Base-by-base conservation (phyloP, 2,888 invertebrate species). In the Hymenopus coronatus region DNA sequence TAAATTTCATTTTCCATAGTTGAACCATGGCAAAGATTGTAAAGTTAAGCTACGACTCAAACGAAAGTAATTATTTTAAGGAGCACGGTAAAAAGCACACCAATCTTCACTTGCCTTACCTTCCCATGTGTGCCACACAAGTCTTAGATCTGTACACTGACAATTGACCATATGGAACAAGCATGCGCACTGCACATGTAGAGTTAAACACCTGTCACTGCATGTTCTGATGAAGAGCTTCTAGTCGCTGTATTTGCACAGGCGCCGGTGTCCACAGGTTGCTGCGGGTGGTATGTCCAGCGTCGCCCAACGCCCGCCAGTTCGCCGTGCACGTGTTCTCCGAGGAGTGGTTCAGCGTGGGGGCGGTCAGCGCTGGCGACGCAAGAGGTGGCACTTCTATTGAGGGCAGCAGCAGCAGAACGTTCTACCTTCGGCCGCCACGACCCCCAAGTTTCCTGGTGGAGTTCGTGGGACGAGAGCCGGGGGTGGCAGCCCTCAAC, bases 281-380 rank as follows among this genome's bases (percentile, higher is more conserved):
- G 90, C 92, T 95, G 91, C 94, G 95, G 88, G 96, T 96, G 20
- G 95, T 97, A 81, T 97, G 97, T 92, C 97, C 97, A 0, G 95
- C 96, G 0, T 95, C 95, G 91, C 96, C 95, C 8, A 96, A 95
- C 28, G 95, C 95, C 9, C 93, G 95, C 54, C 96, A 95, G 82
- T 95, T 95, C 90, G 95, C 96, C 2, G 95, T 97, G 90, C 97
- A 97, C 91, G 95, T 97, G 90, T 97, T 97, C 94, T 96, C 97
- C 81, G 97, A 96, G 92, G 97, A 97, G 92, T 97, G 97, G 97
- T 94, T 94, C 91, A 94, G 94, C 0, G 93, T 93, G 83, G 93
- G 93, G 82, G 30, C 83, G 20, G 27, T 83, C 20, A 87, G 88
- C 90, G 83, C 89, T 89, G 85, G 90, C 90, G 82, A n/a, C 25